Base-by-base conservation (phyloP, 2,888 invertebrate genomes). In the Eueremaeus valkanovi region DNA sequence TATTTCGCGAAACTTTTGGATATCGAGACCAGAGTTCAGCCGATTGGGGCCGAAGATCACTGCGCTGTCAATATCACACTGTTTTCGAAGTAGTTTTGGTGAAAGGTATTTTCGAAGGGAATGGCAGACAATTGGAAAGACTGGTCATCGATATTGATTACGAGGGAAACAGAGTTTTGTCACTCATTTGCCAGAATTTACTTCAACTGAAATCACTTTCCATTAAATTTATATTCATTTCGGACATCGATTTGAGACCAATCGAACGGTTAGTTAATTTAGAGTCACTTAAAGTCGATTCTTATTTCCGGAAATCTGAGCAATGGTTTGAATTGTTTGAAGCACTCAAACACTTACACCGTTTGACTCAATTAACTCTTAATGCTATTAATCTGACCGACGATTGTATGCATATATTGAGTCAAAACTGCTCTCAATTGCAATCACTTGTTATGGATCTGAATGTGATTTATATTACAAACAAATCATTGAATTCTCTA, bases 61-160 rank as follows among this genome's bases (percentile, higher is more conserved):
- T 6, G 40, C 40, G 42, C 11, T 68, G 2, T 1, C 6, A 31
- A 1, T 40, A 11, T 24, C 24, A n/a, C 24, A 68, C 0, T 27
- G 68, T 68, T 24, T 24, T 5, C 24, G 24, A 68, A 13, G 18
- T 3, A 40, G 24, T 24, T 5, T 8, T 16, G 21, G 24, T 68
- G 6, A 68, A 68, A 40, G 68, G 42, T 6, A 5, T 68, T 11
- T 68, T 40, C 21, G 13, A 24, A n/a, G 68, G 68, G 11, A 68
- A 68, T 11, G 68, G 68, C 3, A 42, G 13, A 24, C 1, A 21
- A 13, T 6, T 68, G 1, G 16, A n/a, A 36, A 40, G 9, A 5
- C 68, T 68, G 1, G n/a, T 21, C 3, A 68, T 68, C 3, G 68
- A 68, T 40, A 68, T 68, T n/a, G n/a, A n/a, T n/a, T n/a, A n/a